Evolutionary conservation across 2,797 vertebrate species (phyloP).

Genomic region (Rhinogobio ventralis): DNA sequence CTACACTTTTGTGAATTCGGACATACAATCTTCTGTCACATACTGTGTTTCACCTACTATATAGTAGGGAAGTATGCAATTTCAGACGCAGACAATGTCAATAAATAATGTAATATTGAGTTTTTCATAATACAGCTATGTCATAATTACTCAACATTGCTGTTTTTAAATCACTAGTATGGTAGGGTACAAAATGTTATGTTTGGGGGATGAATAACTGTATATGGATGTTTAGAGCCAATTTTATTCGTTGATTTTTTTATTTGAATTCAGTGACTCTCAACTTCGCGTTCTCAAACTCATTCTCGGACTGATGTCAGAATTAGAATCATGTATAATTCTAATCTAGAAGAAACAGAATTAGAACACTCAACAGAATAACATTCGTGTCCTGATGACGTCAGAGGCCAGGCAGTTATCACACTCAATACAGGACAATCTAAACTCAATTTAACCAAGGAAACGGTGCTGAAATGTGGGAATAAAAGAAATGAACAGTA

Average conservation of each 20-base stretch:
- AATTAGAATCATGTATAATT: not conserved
- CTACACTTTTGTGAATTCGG: no score
- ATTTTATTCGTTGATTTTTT: not conserved
- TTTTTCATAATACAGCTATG: no score
- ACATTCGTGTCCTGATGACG: not conserved
- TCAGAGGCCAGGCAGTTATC: no score
- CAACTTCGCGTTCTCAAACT: no score
- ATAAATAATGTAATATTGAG: no score
- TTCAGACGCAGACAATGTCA: no score
- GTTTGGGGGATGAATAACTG: not conserved
- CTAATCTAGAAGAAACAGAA: not conserved
- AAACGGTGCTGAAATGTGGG: not conserved
- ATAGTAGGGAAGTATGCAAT: no score
- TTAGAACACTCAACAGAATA: not conserved
- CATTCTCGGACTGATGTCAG: not conserved
- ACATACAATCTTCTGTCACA: no score
- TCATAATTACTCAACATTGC: no score
- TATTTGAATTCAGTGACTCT: not conserved
- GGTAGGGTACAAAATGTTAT: not conserved
- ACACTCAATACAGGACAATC: not conserved
- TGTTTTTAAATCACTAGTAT: not conserved
- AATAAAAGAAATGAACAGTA: not conserved
- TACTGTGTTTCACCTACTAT: no score
- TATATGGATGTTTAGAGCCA: no score
- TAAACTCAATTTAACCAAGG: not conserved